These are phyloP conservation scores for Synanthedon vespiformis DNA, from an alignment of 2,888 invertebrate genomes.

Conservation along the genomic window DNA sequence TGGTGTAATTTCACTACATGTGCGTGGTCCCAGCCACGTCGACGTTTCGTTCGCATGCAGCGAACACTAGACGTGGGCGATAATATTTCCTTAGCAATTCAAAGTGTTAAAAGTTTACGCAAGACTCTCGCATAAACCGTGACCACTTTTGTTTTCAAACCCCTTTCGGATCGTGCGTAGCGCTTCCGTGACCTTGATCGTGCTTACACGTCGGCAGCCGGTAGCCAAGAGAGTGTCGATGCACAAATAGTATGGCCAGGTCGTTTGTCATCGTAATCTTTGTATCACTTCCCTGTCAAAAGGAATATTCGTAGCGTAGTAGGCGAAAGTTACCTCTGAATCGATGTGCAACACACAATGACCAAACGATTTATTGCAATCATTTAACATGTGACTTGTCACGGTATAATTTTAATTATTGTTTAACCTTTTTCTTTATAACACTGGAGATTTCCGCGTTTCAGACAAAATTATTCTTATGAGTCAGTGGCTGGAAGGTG, in stretches of 20 bases:
- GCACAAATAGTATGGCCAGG: conserved; percentile 34
- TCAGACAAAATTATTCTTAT: conserved; percentile 17
- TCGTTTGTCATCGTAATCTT: conserved; percentile 33
- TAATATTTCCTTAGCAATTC: conserved; percentile 9
- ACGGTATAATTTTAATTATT: conserved; percentile 25
- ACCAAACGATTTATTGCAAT: conserved; percentile 10
- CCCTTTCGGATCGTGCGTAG: conserved; percentile 24
- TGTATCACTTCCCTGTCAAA: conserved; percentile 51
- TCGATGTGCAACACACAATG: conserved; percentile 6
- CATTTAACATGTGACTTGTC: conserved; percentile 18
- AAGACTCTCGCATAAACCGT: conserved; percentile 35
- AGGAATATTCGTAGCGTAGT: conserved; percentile 29
- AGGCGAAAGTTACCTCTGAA: conserved; percentile 40
- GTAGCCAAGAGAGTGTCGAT: conserved; percentile 4
- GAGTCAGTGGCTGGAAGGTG: conserved; percentile 26
- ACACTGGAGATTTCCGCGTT: conserved; percentile 27
- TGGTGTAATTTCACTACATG: too few relatives aligned
- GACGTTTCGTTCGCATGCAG: too few relatives aligned
- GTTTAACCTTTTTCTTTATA: conserved; percentile 30
- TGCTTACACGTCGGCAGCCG: conserved; percentile 26
- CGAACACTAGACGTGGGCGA: conserved; percentile 14
- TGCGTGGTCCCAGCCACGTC: too few relatives aligned
- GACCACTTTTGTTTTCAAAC: conserved; percentile 61
- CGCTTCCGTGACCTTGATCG: conserved; percentile 37
- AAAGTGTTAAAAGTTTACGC: conserved; percentile 20